Base-by-base conservation (phyloP, 2,888 invertebrate species). In the Craniophora ligustri region DNA sequence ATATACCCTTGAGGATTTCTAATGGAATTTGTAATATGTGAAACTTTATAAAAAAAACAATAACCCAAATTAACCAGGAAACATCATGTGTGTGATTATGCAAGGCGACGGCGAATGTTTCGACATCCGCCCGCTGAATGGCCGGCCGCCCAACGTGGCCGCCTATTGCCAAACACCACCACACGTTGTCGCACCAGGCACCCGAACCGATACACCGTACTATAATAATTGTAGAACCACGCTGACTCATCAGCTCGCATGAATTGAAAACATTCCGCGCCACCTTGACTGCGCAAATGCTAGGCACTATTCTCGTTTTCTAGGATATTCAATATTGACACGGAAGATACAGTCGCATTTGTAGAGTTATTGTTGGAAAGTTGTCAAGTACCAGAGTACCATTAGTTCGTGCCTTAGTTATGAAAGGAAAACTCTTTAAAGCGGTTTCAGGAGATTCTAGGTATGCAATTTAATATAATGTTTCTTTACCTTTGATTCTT, bases 1-100 rank as follows among this genome's bases (percentile, higher is more conserved):
- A 45, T 32, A 14, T 57, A 55, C 38, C 30, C 36, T 26, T 47
- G 51, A 64, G 28, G 7, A 42, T 39, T 31, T 31, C 18, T 46
- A 35, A 47, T 18, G 36, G 45, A 55, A 55, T 23, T 48, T 45
- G 56, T 64, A 70, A 73, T 60, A 59, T 54, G 68, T 71, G 67
- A 63, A 60, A 56, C 38, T 67, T 72, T 58, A 57, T 70, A 63
- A 72, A 65, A 72, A 65, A 67, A 77, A 79, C 72, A 79, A 81
- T 81, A 78, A 81, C 83, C 82, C 47, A 84, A 75, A 85, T 82
- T 76, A 72, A 82, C 80, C 79, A 84, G 87, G 86, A 87, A 86
- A 77, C 71, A 53, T 51, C 63, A 64, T 74, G 72, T 67, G 70
- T 69, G 39, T 61, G 68, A 64, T 85, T 85, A 79, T 80, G 85